phyloP scores from a whole-genome alignment of 2,113 vertebrate species.

The Typhlomys cinereus region DNA sequence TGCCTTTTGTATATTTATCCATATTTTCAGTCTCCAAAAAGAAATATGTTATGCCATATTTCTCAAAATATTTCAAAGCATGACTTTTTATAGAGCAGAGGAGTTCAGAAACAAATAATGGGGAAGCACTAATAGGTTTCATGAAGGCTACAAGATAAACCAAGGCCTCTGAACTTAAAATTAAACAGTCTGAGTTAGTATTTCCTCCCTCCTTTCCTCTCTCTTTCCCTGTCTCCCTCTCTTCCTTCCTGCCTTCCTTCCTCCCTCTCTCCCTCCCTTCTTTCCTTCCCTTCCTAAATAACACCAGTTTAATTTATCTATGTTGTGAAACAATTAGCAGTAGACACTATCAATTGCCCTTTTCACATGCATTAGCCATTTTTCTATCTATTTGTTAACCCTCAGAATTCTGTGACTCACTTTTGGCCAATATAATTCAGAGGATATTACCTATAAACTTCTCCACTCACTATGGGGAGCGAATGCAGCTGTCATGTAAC shows the following conservation, averaged over 20 bases:
- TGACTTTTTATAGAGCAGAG: not conserved
- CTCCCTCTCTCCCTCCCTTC: not conserved
- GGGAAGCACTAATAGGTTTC: not conserved
- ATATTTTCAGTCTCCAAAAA: conserved; percentile 23
- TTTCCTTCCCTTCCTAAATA: not conserved
- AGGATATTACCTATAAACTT: not conserved
- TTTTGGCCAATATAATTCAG: not conserved
- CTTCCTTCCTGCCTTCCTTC: not conserved
- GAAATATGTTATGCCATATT: not conserved
- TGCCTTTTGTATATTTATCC: not conserved
- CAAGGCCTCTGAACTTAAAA: not conserved
- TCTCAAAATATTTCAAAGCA: conserved; percentile 14
- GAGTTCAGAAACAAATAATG: conserved; percentile 17
- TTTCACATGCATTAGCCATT: not conserved
- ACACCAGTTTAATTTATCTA: not conserved
- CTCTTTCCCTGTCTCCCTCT: too few relatives aligned
- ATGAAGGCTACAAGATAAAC: not conserved
- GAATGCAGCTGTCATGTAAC: not conserved
- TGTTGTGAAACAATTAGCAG: not conserved
- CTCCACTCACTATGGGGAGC: not conserved
- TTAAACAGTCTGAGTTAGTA: not conserved
- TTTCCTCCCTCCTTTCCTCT: not conserved
- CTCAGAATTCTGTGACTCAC: not conserved
- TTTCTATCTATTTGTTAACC: not conserved
- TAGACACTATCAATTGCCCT: not conserved